Base-by-base conservation (phyloP, 2,113 vertebrate species). In the Varanus komodoensis region DNA sequence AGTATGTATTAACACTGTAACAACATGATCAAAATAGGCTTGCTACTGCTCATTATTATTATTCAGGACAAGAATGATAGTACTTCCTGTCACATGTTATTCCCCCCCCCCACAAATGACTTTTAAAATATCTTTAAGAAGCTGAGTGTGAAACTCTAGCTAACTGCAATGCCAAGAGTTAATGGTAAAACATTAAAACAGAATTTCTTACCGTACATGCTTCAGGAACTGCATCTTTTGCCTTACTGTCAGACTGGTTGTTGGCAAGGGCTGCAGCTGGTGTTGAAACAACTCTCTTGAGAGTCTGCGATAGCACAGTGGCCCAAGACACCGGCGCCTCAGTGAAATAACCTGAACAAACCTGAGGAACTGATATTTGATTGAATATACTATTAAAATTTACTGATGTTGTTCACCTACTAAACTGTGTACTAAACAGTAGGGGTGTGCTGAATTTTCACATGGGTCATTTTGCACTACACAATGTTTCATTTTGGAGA, bases 341-440 rank as follows among this genome's bases (percentile, higher is more conserved):
- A 92, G 96, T 89, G 93, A 94, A 95, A 90, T 93, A 95, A 91
- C 93, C 95, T 95, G 95, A 92, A 90, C 94, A 92, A 71, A 89
- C 89, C 95, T 92, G 95, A 95, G 92, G 88, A 92, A 97, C 94
- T 71, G 92, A 90, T 34, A 25, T 0, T 92, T 78, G 84, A 88
- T 91, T 93, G 89, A 83, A 92, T 84, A 82, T 0, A 2, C 93
- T n/a, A 93, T 79, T 83, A 29, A 91, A 92, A 94, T 54, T 84
- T 29, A 17, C 74, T 75, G 71, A 93, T 78, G 88, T 83, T 80
- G 84, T 90, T 82, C 90, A 93, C 88, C 57, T 34, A 29, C 32
- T 78, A 27, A 44, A 44, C 38, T 44, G 38, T 44, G 38, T 44
- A 44, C 38, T 44, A 44, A 44, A 44, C 38, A 57, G 23, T 23